Evolutionary conservation across 2,888 invertebrate species (phyloP).

Genomic region (Octodonta nipae): DNA sequence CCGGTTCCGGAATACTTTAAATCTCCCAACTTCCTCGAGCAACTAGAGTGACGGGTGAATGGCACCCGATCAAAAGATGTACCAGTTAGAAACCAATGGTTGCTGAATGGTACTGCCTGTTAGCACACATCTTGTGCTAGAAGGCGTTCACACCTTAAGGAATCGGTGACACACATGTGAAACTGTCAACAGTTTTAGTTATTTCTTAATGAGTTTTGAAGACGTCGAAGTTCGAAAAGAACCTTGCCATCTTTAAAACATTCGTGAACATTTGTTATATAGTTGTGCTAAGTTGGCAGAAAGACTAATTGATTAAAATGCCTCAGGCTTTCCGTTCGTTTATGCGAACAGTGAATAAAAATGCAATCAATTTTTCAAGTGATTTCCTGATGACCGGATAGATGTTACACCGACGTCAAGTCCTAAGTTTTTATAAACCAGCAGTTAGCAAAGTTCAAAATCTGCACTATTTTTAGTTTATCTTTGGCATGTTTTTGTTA

Average conservation of each 20-base stretch:
- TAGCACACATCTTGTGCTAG: slow-evolving; percentile 13
- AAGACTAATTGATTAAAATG: slow-evolving; percentile 25
- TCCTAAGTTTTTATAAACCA: slow-evolving; percentile 33
- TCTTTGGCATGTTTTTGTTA: slow-evolving; percentile 25
- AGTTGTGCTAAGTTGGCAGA: slow-evolving; percentile 34
- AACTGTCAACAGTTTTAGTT: slow-evolving; percentile 33
- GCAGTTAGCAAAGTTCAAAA: slow-evolving; percentile 37
- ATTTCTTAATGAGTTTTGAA: slow-evolving; percentile 28
- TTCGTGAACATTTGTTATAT: slow-evolving; percentile 25
- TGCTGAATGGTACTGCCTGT: slow-evolving; percentile 20
- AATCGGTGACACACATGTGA: slow-evolving; percentile 33
- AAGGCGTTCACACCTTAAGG: slow-evolving; percentile 21
- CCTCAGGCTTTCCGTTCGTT: slow-evolving; percentile 33
- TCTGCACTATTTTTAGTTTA: slow-evolving; percentile 31
- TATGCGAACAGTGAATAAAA: slow-evolving; percentile 32
- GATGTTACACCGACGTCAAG: slow-evolving; percentile 30
- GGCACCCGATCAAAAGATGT: slow-evolving; percentile 25
- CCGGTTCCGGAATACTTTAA: slow-evolving; percentile 99
- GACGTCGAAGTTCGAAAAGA: slow-evolving; percentile 22
- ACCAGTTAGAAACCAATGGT: slow-evolving; percentile 21
- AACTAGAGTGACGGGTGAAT: slow-evolving; percentile 65
- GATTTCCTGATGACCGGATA: slow-evolving; percentile 34
- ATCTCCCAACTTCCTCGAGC: slow-evolving; percentile 97
- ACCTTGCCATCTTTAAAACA: slow-evolving; percentile 24
- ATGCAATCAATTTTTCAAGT: slow-evolving; percentile 33